Conservation (phyloP, 2,113 vertebrate species). For the Tachuris rubrigastra region DNA sequence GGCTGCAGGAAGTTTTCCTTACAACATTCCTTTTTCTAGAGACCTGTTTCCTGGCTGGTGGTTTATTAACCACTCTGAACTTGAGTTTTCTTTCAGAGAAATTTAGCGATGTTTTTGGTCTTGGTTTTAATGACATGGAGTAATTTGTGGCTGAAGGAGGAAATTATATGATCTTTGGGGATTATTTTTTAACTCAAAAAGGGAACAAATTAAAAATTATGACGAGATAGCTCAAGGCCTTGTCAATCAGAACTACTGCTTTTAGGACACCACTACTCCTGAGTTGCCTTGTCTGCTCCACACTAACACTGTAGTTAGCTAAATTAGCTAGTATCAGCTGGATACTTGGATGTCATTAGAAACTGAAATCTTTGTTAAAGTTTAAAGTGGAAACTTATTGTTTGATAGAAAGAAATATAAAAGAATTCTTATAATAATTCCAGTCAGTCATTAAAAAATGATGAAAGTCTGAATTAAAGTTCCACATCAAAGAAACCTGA, state of each 20-base stretch:
- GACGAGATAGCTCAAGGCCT: neutral
- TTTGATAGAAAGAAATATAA: neutral
- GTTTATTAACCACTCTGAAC: neutral
- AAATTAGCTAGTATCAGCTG: neutral
- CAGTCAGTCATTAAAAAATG: neutral
- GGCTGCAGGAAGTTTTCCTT: neutral
- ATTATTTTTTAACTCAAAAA: neutral
- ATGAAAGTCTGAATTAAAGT: neutral
- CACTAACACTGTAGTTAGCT: neutral
- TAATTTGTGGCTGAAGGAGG: neutral
- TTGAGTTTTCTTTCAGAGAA: neutral
- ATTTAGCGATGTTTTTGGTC: neutral
- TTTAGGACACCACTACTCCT: neutral
- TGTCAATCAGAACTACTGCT: neutral
- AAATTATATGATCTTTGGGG: neutral
- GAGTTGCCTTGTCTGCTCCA: neutral
- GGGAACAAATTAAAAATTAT: neutral
- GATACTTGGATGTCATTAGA: neutral
- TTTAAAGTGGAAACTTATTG: neutral
- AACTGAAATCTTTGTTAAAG: neutral
- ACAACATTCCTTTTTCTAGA: neutral
- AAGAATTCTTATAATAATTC: neutral
- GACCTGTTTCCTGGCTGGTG: neutral
- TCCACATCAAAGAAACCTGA: slow-evolving; percentile 21
- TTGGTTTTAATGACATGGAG: neutral